These are phyloP conservation scores for Galago senegalensis DNA, from an alignment of 2,797 vertebrate genomes.

Conservation along the genomic window DNA sequence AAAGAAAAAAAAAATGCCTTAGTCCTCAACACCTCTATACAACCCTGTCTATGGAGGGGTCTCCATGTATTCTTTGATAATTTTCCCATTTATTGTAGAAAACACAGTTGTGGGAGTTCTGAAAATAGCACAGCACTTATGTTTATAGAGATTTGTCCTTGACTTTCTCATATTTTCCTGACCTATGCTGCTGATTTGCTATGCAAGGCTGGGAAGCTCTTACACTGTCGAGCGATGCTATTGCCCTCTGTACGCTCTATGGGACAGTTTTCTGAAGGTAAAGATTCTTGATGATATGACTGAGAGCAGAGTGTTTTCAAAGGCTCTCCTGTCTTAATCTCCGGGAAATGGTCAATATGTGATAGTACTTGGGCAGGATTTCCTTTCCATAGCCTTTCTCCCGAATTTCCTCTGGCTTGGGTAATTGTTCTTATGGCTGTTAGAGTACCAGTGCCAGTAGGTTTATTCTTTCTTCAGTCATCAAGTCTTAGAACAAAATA, in stretches of 20 bases:
- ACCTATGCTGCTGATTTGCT: not conserved
- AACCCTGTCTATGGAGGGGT: not conserved
- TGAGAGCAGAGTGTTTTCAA: not conserved
- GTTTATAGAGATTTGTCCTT: not conserved
- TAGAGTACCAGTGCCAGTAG: fast-evolving
- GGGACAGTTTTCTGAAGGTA: not conserved
- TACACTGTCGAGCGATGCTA: not conserved
- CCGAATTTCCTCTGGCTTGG: not conserved
- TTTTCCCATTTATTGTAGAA: not conserved
- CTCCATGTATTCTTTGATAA: not conserved
- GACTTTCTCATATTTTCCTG: not conserved
- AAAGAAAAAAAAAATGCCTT: not conserved
- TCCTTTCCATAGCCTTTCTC: not conserved
- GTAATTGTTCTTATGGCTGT: not conserved
- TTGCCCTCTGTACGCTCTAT: not conserved
- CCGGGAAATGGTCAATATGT: not conserved
- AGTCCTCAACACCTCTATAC: not conserved
- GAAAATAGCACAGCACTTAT: not conserved
- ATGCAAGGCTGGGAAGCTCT: not conserved
- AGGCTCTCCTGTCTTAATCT: not conserved
- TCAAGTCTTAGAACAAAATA: not conserved
- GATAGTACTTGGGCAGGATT: not conserved
- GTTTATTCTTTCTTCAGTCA: not conserved
- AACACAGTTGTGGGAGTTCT: not conserved
- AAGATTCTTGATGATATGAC: not conserved